Evolutionary conservation across 1,140 invertebrate genomes (phyloP).

Genomic region (Euschistus heros): DNA sequence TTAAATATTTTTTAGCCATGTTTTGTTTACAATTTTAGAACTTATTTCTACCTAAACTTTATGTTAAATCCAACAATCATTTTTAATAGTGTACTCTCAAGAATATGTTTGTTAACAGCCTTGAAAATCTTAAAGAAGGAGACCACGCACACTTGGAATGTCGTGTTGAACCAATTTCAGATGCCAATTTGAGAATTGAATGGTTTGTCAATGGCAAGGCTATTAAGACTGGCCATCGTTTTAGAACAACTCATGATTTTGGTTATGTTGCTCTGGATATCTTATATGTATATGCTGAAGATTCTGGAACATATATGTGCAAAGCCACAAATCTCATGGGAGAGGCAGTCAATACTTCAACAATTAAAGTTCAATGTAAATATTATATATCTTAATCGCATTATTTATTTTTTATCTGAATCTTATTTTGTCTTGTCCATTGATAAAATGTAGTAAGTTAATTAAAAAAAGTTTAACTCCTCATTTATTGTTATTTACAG

Average conservation of each 20-base stretch:
- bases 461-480: neutral
- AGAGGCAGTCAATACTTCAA: constrained; percentile 84
- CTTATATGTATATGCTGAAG: constrained; percentile 84
- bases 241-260: constrained; percentile 87
- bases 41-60: neutral
- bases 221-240: constrained; percentile 70
- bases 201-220: constrained; percentile 86
- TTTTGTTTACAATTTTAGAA: no score
- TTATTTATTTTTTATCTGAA: neutral
- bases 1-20: no score
- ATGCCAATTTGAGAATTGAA: constrained; percentile 87
- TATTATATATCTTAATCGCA: constrained; percentile 22
- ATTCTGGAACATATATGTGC: constrained; percentile 89
- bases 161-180: constrained; percentile 88
- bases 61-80: neutral
- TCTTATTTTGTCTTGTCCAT: neutral
- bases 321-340: constrained; percentile 84
- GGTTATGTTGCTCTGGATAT: constrained; percentile 92
- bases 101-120: constrained; percentile 35
- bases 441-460: constrained; percentile 4
- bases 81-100: neutral
- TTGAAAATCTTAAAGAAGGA: constrained; percentile 79
- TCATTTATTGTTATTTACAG: constrained; percentile 36
- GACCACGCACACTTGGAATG: constrained; percentile 92
- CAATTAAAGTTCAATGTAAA: constrained; percentile 66